phyloP scores from a whole-genome alignment of 2,113 vertebrate genomes.

The Rhinichthys klamathensis region DNA sequence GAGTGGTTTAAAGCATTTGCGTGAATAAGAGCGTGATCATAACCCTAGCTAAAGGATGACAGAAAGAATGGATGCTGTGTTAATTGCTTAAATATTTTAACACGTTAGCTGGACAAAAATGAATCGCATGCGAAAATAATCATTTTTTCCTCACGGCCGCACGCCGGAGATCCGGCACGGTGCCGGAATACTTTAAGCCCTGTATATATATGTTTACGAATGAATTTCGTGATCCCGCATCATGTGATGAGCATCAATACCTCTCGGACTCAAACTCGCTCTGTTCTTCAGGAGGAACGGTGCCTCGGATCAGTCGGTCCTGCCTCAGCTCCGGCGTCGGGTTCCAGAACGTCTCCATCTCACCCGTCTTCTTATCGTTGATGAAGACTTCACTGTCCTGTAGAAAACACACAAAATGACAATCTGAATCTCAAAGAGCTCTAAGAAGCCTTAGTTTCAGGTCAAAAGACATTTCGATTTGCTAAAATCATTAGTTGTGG shows the following conservation, averaged over 20 bases:
- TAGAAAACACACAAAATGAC: conserved; percentile 40
- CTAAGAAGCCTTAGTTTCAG: background rate
- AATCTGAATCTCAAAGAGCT: background rate
- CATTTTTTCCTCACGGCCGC: too few relatives aligned
- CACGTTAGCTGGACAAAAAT: too few relatives aligned
- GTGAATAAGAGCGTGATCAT: too few relatives aligned
- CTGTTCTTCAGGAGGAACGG: conserved; percentile 92
- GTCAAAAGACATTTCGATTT: background rate
- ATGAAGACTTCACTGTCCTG: conserved; percentile 98
- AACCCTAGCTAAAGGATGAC: too few relatives aligned
- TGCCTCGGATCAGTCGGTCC: conserved; percentile 86
- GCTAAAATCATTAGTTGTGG: background rate
- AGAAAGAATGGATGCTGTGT: too few relatives aligned
- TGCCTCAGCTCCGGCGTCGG: conserved; percentile 90
- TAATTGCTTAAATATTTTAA: too few relatives aligned
- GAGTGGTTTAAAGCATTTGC: too few relatives aligned
- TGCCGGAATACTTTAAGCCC: too few relatives aligned
- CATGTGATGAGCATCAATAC: conserved; percentile 65
- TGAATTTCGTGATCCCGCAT: too few relatives aligned
- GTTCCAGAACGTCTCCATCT: conserved; percentile 91
- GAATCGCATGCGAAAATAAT: too few relatives aligned
- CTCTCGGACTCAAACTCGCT: conserved; percentile 92
- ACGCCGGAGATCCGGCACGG: too few relatives aligned
- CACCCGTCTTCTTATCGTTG: conserved; percentile 92
- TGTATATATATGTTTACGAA: too few relatives aligned